Conservation (phyloP, 2,797 vertebrate genomes). For the Myotis daubentonii region DNA sequence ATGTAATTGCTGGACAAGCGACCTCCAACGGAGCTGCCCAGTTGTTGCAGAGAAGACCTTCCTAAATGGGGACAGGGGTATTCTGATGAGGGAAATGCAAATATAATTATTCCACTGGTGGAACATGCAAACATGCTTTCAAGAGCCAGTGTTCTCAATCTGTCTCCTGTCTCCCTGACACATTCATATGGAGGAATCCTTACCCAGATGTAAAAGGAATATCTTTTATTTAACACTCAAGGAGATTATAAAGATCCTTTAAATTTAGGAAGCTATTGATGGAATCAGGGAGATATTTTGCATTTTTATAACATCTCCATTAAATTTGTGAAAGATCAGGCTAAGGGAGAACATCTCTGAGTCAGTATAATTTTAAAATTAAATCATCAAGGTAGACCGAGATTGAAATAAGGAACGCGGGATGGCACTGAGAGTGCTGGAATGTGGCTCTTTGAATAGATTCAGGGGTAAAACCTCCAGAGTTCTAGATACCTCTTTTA, state of each 20-base stretch:
- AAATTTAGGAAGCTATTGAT: not conserved
- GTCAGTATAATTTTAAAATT: not conserved
- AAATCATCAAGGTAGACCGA: not conserved
- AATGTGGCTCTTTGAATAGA: not conserved
- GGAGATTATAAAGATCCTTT: not conserved
- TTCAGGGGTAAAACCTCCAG: not conserved
- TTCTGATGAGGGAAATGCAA: not conserved
- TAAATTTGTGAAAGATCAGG: not conserved
- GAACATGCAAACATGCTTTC: not conserved
- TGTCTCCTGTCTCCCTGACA: not conserved
- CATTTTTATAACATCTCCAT: not conserved
- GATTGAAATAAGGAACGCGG: not conserved
- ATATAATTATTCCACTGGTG: not conserved
- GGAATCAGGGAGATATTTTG: not conserved
- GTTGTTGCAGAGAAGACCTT: not conserved
- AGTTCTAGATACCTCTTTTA: not conserved
- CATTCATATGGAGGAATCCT: not conserved
- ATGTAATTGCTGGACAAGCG: not conserved
- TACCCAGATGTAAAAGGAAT: not conserved
- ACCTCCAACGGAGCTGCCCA: not conserved
- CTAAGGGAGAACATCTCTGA: not conserved
- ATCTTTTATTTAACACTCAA: not conserved
- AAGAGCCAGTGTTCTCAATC: not conserved
- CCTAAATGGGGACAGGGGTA: accelerated
- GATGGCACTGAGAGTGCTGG: not conserved